Conservation (phyloP, 1,140 invertebrate species). For the Aphaenogaster floridana region DNA sequence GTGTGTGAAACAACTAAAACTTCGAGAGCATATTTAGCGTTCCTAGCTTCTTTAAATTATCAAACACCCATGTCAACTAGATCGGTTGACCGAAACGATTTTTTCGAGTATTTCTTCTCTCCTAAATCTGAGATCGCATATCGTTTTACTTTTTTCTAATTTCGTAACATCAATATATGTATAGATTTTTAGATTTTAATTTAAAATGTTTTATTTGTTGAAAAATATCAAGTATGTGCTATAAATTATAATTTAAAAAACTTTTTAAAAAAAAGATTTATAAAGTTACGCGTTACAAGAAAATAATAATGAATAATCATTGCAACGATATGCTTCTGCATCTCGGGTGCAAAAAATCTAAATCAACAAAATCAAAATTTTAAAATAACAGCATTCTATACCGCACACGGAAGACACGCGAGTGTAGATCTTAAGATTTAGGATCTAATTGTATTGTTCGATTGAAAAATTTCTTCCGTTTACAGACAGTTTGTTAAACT, state of each 20-base stretch:
- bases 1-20: constrained; percentile 4
- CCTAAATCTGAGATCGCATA: neutral
- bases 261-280: neutral
- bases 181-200: neutral
- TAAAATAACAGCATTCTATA: neutral
- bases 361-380: constrained; percentile 12
- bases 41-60: constrained; percentile 13
- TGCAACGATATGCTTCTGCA: neutral
- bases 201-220: constrained; percentile 8
- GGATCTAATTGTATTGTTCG: neutral
- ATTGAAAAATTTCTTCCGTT: constrained; percentile 1
- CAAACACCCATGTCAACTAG: neutral
- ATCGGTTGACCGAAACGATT: neutral
- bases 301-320: neutral
- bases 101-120: neutral
- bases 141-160: neutral
- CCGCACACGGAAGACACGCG: neutral
- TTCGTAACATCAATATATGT: neutral
- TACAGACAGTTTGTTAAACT: constrained; percentile 17
- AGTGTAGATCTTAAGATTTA: neutral
- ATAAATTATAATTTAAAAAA: neutral
- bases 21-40: constrained; percentile 25
- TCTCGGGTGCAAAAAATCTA: neutral
- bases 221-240: neutral
- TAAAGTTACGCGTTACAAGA: neutral